Conservation (phyloP, 2,888 invertebrate species). For the Lepidochrysops patricia region DNA sequence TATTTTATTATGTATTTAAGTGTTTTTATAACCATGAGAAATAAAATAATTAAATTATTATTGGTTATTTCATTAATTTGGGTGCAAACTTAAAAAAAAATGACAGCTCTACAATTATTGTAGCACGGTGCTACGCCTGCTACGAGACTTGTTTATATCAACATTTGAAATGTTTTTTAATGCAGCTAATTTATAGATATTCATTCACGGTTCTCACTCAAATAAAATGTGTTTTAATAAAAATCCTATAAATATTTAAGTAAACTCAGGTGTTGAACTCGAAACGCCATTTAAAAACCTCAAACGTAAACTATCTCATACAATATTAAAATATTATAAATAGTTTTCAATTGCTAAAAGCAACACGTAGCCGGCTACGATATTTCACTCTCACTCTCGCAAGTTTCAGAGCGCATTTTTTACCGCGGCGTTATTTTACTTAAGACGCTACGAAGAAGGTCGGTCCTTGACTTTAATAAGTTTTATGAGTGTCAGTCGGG, state of each 20-base stretch:
- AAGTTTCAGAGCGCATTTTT: slow-evolving; percentile 64
- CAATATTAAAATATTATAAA: slow-evolving; percentile 32
- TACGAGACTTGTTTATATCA: slow-evolving; percentile 21
- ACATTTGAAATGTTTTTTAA: slow-evolving; percentile 12
- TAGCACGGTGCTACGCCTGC: slow-evolving; percentile 27
- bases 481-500: slow-evolving; percentile 72
- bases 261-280: slow-evolving; percentile 1
- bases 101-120: slow-evolving; percentile 12
- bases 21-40: not conserved
- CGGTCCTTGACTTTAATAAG: slow-evolving; percentile 75
- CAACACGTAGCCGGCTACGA: slow-evolving; percentile 53
- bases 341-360: slow-evolving; percentile 44
- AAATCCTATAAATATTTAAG: not conserved
- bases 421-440: slow-evolving; percentile 69
- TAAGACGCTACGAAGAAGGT: slow-evolving; percentile 65
- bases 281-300: slow-evolving; percentile 6
- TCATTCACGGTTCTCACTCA: not conserved
- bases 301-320: slow-evolving; percentile 13
- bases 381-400: slow-evolving; percentile 62
- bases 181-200: not conserved
- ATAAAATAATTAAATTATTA: not conserved
- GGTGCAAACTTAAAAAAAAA: not conserved
- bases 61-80: not conserved
- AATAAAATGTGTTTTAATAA: slow-evolving; percentile 6
- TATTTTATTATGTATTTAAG: not conserved